A percentile compares a stretch with the other conserved stretches of the same genome.
These are phyloP conservation scores for Micronycteris hirsuta DNA, from an alignment of 2,113 vertebrate genomes.

Conservation along the genomic window DNA sequence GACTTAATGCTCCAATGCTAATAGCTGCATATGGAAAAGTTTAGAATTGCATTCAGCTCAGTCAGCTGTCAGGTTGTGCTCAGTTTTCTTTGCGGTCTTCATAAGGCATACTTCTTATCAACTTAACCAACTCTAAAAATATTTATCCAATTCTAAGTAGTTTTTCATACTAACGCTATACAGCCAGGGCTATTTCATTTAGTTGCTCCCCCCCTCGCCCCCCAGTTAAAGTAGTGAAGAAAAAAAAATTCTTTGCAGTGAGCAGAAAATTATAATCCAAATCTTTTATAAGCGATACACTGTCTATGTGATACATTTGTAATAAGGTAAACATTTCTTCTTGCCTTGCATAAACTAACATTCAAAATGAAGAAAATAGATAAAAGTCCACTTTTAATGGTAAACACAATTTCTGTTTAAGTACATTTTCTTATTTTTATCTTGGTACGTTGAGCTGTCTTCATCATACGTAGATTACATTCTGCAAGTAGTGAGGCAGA, in stretches of 20 bases:
- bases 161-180: background rate
- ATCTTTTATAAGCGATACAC: background rate
- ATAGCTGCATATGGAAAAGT: slow-evolving; percentile 7
- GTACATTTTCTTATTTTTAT: background rate
- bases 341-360: background rate
- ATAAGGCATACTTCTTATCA: background rate
- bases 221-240: background rate
- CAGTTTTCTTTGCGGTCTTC: background rate
- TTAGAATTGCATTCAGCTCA: slow-evolving; percentile 2
- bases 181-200: background rate
- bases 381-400: background rate
- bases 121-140: slow-evolving; percentile 11
- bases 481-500: background rate
- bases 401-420: slow-evolving; percentile 15
- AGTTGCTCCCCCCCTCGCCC: background rate
- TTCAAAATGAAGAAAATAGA: background rate
- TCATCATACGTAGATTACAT: background rate
- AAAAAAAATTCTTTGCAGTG: background rate
- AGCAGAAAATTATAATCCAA: background rate
- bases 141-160: background rate
- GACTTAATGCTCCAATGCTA: background rate
- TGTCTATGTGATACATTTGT: background rate
- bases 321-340: background rate
- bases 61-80: background rate
- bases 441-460: background rate